Conservation (phyloP, 2,797 vertebrate species). For the Cirrhinus molitorella region DNA sequence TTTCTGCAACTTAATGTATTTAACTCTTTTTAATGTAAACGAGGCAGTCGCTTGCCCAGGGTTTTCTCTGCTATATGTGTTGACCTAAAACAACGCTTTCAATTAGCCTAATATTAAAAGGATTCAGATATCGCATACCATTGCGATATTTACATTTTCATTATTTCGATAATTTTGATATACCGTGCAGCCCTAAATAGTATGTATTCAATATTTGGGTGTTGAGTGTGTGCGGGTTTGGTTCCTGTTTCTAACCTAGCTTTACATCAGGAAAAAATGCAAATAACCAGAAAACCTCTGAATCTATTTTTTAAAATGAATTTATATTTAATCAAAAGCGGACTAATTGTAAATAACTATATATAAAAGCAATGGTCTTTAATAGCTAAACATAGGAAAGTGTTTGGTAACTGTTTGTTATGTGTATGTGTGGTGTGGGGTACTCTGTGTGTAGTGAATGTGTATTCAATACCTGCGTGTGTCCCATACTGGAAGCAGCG, state of each 20-base stretch:
- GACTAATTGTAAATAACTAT: not conserved
- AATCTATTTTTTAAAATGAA: not conserved
- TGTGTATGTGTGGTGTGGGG: not conserved
- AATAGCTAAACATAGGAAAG: not conserved
- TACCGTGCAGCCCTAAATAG: too few species aligned
- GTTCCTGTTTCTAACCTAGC: not conserved
- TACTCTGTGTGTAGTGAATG: not conserved
- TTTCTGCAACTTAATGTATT: too few species aligned
- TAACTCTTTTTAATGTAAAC: too few species aligned
- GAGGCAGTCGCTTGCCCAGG: too few species aligned
- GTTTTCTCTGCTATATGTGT: too few species aligned
- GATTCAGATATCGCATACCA: too few species aligned
- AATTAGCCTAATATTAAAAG: too few species aligned
- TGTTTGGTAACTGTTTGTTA: constrained; percentile 18
- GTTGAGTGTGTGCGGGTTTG: not conserved
- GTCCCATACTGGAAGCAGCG: constrained; percentile 93
- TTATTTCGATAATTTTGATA: too few species aligned
- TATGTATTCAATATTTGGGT: not conserved
- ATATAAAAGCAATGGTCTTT: not conserved
- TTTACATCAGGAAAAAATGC: not conserved
- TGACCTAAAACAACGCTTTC: too few species aligned
- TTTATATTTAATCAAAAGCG: not conserved
- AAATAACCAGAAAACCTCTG: not conserved
- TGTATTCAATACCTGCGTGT: constrained; percentile 80
- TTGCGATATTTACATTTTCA: too few species aligned